Evolutionary conservation across 2,888 invertebrate genomes (phyloP).

Genomic region (Chymomyza procnemis): DNA sequence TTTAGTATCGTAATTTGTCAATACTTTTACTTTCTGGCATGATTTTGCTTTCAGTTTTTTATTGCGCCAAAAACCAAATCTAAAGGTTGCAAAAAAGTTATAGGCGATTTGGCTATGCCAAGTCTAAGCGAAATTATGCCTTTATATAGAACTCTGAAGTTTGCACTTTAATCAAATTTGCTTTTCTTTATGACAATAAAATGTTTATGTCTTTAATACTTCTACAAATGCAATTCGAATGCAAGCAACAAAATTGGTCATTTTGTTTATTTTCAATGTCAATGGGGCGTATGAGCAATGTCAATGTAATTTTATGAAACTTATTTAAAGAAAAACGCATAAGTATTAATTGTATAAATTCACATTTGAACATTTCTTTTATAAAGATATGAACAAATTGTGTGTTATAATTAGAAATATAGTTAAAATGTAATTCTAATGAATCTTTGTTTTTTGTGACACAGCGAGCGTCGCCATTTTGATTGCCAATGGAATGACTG

Average conservation of each 20-base stretch:
- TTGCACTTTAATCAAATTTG: conserved; percentile 24
- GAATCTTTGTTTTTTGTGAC: too few species aligned
- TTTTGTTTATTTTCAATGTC: conserved; percentile 41
- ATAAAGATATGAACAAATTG: not conserved
- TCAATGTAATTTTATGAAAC: not conserved
- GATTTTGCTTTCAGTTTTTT: conserved; percentile 11
- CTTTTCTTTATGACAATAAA: too few species aligned
- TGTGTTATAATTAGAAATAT: not conserved
- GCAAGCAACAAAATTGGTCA: conserved; percentile 27
- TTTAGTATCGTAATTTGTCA: conserved; percentile 20
- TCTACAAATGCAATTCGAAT: conserved; percentile 7
- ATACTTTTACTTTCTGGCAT: conserved; percentile 69
- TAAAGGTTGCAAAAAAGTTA: not conserved
- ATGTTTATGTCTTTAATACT: too few species aligned
- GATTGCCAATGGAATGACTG: too few species aligned
- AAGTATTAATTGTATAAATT: not conserved
- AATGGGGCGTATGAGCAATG: conserved; percentile 56
- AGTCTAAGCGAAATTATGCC: not conserved
- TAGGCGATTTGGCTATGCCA: not conserved
- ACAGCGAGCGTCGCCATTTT: too few species aligned
- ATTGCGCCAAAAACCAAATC: not conserved
- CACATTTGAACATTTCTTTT: not conserved
- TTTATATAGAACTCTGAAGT: not conserved
- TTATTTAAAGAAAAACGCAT: not conserved
- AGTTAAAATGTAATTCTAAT: too few species aligned